phyloP scores from a whole-genome alignment of 2,888 invertebrate genomes.

The Lysandra bellargus region DNA sequence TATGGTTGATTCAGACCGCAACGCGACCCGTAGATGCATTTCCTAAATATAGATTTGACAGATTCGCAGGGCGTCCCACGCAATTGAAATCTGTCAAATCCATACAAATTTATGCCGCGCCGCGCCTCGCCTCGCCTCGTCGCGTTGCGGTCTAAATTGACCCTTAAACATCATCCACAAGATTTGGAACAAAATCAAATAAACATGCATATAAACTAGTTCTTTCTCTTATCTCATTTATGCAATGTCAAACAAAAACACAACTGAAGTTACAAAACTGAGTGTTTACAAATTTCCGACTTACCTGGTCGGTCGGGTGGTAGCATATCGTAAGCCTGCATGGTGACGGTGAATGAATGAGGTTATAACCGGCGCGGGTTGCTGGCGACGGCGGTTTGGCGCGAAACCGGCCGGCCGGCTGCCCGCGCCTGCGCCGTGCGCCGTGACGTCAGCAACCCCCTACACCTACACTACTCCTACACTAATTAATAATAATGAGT shows the following conservation, averaged over 20 bases:
- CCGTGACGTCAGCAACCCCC: conserved; percentile 64
- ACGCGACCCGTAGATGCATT: too few relatives aligned
- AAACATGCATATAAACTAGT: not conserved
- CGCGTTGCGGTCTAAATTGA: too few relatives aligned
- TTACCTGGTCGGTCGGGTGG: conserved; percentile 60
- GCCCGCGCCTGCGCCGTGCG: conserved; percentile 60
- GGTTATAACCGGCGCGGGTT: conserved; percentile 60
- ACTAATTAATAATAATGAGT: conserved; percentile 44
- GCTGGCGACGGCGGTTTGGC: conserved; percentile 46
- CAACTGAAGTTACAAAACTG: not conserved
- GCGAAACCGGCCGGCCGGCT: conserved; percentile 36
- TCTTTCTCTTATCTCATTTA: not conserved
- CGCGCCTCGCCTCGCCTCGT: too few relatives aligned
- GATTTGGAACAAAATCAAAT: not conserved
- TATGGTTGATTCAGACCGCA: too few relatives aligned
- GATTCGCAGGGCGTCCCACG: too few relatives aligned
- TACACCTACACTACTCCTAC: conserved; percentile 48
- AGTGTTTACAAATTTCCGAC: conserved; percentile 39
- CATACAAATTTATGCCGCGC: too few relatives aligned
- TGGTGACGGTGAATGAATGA: conserved; percentile 47
- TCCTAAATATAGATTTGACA: too few relatives aligned
- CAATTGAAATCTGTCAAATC: too few relatives aligned
- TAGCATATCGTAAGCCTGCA: conserved; percentile 56
- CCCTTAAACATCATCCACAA: not conserved
- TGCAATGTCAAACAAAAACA: conserved; percentile 13